A percentile compares a stretch with the other conserved stretches of the same genome.
Evolutionary conservation across 2,797 vertebrate genomes (phyloP).

Genomic region (Cichlasoma orientale): DNA sequence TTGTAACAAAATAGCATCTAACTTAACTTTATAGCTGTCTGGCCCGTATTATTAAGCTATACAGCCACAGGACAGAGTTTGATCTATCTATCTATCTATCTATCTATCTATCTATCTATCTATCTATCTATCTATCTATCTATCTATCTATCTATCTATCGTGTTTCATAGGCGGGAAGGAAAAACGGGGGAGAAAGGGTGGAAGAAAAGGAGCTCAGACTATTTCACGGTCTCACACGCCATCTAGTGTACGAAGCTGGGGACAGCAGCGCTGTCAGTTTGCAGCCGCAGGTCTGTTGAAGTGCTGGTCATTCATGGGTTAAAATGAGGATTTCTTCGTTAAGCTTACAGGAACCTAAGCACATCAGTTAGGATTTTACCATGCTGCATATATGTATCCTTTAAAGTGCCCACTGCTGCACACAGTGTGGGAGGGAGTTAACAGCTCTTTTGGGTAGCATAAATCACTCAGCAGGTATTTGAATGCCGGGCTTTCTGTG

Average conservation of each 20-base stretch:
- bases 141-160: constrained; percentile 45
- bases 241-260: constrained; percentile 68
- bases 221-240: constrained; percentile 75
- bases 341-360: neutral
- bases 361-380: neutral
- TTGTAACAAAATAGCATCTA: constrained; percentile 14
- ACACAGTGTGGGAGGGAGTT: constrained; percentile 32
- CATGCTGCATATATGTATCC: neutral
- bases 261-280: constrained; percentile 30
- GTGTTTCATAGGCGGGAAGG: constrained; percentile 18
- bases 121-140: constrained; percentile 47
- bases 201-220: constrained; percentile 15
- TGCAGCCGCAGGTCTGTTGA: neutral
- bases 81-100: constrained; percentile 40
- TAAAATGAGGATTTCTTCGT: constrained; percentile 7
- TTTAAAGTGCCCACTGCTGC: constrained; percentile 7
- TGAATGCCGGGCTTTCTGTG: constrained; percentile 56
- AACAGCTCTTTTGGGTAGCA: constrained; percentile 41
- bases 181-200: constrained; percentile 1
- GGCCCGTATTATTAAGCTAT: neutral
- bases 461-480: constrained; percentile 62
- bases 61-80: too few species aligned
- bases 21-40: neutral
- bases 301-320: constrained; percentile 16
- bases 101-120: constrained; percentile 42